Percentiles rank a stretch among this genome's conserved stretches.
These are phyloP conservation scores for Pachyseris speciosa DNA, from an alignment of 64 coral and sea anemone genomes.

Conservation along the genomic window DNA sequence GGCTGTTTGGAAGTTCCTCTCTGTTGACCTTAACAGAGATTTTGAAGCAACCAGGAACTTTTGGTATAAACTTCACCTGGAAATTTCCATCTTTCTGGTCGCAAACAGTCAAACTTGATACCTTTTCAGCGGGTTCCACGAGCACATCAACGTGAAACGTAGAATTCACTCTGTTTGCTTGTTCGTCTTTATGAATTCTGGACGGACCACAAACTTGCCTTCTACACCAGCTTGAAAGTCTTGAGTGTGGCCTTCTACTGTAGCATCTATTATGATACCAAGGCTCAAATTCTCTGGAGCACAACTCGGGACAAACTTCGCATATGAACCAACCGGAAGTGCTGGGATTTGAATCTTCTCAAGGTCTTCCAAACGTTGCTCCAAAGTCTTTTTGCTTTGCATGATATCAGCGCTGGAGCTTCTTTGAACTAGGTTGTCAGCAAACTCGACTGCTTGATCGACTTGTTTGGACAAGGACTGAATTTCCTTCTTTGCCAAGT, in stretches of 20 bases:
- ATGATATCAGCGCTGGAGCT: neutral
- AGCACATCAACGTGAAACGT: neutral
- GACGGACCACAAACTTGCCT: neutral
- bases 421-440: neutral
- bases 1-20: neutral
- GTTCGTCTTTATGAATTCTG: neutral
- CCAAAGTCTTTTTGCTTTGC: neutral
- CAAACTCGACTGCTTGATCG: neutral
- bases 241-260: neutral
- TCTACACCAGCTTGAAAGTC: neutral
- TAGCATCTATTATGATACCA: neutral
- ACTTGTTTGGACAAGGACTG: neutral
- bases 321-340: neutral
- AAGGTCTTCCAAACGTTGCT: neutral
- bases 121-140: neutral
- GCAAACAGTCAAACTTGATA: neutral
- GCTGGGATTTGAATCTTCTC: neutral
- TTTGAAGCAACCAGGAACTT: neutral
- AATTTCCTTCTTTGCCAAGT: neutral
- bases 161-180: accelerated
- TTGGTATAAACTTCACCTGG: neutral
- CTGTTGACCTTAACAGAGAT: neutral
- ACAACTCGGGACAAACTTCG: neutral
- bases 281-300: neutral
- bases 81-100: neutral